A percentile compares a stretch with the other conserved stretches of the same genome.
Conservation (phyloP, 2,113 vertebrate genomes). For the Rhinoptilus africanus region DNA sequence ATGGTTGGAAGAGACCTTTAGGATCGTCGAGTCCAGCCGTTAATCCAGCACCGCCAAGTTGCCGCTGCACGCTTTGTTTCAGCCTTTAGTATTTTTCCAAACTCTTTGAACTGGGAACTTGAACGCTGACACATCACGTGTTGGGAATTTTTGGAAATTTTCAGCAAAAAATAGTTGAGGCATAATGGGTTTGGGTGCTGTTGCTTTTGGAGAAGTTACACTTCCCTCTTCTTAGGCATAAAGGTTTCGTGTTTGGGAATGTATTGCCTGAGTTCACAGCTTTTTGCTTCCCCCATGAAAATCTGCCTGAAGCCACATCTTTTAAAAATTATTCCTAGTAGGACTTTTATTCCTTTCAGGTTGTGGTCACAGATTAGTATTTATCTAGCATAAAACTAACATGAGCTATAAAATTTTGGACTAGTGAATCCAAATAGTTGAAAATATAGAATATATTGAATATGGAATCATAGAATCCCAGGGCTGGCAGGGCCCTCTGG, state of each 20-base stretch:
- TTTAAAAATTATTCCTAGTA: neutral
- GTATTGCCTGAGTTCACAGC: neutral
- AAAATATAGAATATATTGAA: too few species aligned
- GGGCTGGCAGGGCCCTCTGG: too few species aligned
- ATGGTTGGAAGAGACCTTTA: too few species aligned
- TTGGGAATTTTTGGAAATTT: neutral
- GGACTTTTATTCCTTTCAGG: neutral
- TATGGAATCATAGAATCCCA: too few species aligned
- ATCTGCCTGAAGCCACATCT: neutral
- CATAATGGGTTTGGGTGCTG: fast-evolving
- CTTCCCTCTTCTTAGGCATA: neutral
- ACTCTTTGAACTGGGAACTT: neutral
- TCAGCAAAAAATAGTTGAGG: neutral
- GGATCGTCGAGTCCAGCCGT: too few species aligned
- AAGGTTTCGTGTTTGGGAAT: neutral
- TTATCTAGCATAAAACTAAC: neutral
- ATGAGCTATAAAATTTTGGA: neutral
- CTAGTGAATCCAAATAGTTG: too few species aligned
- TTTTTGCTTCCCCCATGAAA: neutral
- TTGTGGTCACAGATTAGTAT: neutral
- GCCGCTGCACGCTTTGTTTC: neutral
- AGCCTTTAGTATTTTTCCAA: neutral
- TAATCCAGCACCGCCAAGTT: too few species aligned
- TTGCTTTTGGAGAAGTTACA: neutral
- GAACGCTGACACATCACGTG: neutral